These are phyloP conservation scores for Leucoptera coffeella DNA, from an alignment of 2,888 invertebrate genomes.

Conservation along the genomic window DNA sequence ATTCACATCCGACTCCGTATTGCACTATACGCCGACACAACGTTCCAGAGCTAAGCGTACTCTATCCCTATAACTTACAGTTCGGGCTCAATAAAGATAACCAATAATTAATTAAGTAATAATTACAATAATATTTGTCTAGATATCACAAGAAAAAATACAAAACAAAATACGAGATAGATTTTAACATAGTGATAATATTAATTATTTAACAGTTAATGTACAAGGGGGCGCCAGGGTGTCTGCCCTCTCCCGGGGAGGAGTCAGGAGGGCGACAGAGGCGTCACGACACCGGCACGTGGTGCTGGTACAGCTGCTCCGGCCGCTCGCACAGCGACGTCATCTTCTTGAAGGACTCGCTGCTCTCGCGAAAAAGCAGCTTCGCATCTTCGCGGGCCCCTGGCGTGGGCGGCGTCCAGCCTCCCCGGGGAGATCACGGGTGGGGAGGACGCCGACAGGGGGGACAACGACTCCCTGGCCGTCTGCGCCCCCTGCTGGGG, in stretches of 20 bases:
- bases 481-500: constrained; percentile 34
- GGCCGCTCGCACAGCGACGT: constrained; percentile 47
- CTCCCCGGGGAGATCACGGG: constrained; percentile 41
- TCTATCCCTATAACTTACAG: constrained; percentile 46
- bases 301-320: constrained; percentile 48
- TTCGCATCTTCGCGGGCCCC: constrained; percentile 37
- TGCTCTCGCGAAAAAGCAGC: constrained; percentile 49
- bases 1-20: constrained; percentile 41
- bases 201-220: constrained; percentile 41
- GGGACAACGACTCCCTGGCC: constrained; percentile 38
- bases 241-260: constrained; percentile 35
- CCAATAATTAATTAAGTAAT: no score
- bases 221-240: constrained; percentile 16
- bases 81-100: constrained; percentile 46
- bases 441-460: constrained; percentile 40
- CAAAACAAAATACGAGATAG: constrained; percentile 51
- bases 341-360: constrained; percentile 48
- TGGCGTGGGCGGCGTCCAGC: constrained; percentile 35
- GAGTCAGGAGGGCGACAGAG: constrained; percentile 22
- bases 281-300: constrained; percentile 51
- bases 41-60: constrained; percentile 24
- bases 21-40: constrained; percentile 36
- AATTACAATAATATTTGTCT: constrained; percentile 48
- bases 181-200: constrained; percentile 49
- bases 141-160: constrained; percentile 53